Evolutionary conservation across 2,888 invertebrate species (phyloP), one percentile per base, ranked within the genome.

Genomic region (Pachymerium ferrugineum): DNA sequence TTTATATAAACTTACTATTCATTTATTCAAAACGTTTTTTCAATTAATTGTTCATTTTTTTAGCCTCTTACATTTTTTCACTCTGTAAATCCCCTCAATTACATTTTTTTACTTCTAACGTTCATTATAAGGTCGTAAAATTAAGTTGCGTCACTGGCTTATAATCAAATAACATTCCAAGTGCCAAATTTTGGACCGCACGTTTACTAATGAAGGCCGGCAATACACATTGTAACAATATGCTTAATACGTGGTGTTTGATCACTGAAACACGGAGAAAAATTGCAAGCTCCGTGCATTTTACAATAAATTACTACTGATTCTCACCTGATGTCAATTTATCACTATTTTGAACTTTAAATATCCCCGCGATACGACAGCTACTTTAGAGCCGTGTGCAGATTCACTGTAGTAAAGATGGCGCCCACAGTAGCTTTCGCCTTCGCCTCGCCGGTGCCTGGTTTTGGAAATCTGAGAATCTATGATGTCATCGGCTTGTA

Each of bases 361-460:
- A 74, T 74, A 74, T 74, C 74, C 74, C 74, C 74, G 74, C 74
- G 38, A 74, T 74, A 35, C 38, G 29, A 70, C 69, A 42, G 38
- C 29, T 38, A 33, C 42, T 74, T 74, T 29, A 74, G 74, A 74
- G 74, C 74, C 74, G 74, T 74, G 74, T 74, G 74, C 74, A 74
- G 30, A 30, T 47, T 47, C 47, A 47, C 19, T 8, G 47, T 22
- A 6, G 47, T 47, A 47, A 47, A 47, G 47, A 47, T 47, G 47
- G 47, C 47, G 47, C 47, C 47, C 22, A 19, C 47, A 16, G 16
- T 12, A 22, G 47, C 47, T 47, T 47, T 47, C 47, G 47, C 22
- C 47, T 47, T n/a, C n/a, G n/a, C n/a, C 47, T 19, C n/a, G 47
- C 47, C 16, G 47, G 10, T n/a, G 47, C 47, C 47, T 47, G 19